These are phyloP conservation scores for Nephrocerus scutellatus DNA, from an alignment of 2,888 invertebrate species.

Conservation along the genomic window DNA sequence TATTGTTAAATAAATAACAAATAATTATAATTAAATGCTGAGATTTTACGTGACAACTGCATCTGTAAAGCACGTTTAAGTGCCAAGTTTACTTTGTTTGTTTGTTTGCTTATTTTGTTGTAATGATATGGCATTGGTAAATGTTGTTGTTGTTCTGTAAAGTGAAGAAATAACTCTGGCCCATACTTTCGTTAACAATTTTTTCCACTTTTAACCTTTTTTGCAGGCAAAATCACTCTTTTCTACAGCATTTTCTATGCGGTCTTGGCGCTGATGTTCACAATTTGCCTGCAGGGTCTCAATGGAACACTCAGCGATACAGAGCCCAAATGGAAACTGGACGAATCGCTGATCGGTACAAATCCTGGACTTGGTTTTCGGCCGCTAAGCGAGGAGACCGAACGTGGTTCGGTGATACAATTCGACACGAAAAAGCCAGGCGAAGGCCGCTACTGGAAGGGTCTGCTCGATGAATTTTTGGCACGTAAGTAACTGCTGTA, in stretches of 20 bases:
- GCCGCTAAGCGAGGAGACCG: slow-evolving; percentile 52
- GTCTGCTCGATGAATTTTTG: slow-evolving; percentile 53
- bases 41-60: too few species aligned
- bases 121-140: too few species aligned
- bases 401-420: slow-evolving; percentile 57
- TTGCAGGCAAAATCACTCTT: slow-evolving; percentile 68
- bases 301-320: slow-evolving; percentile 60
- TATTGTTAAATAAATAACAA: too few species aligned
- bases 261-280: slow-evolving; percentile 73
- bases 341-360: slow-evolving; percentile 66
- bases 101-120: too few species aligned
- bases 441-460: slow-evolving; percentile 52
- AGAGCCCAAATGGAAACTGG: slow-evolving; percentile 70
- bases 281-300: slow-evolving; percentile 78
- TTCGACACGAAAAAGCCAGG: slow-evolving; percentile 52
- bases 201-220: slow-evolving; percentile 5
- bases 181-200: too few species aligned
- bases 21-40: too few species aligned
- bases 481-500: slow-evolving; percentile 53
- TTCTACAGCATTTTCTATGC: slow-evolving; percentile 89
- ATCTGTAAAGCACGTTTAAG: too few species aligned
- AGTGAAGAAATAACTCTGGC: too few species aligned
- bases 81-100: too few species aligned
- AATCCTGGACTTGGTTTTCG: slow-evolving; percentile 62
- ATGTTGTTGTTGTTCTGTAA: too few species aligned